Base-by-base conservation (phyloP, 2,113 vertebrate species). In the Synchiropus splendidus region DNA sequence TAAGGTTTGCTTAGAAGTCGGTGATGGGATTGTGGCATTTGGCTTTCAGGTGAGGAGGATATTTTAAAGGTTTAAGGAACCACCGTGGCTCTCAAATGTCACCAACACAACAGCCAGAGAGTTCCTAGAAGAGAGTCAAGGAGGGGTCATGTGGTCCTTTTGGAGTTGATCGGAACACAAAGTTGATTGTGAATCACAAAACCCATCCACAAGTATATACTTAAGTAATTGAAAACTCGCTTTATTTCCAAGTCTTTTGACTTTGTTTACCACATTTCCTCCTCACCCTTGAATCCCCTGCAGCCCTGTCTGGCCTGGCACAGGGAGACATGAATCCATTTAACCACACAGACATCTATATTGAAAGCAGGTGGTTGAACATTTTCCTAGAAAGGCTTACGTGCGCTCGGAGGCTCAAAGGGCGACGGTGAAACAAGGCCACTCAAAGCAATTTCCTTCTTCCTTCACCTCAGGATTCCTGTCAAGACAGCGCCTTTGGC, bases 391-490 rank as follows among this genome's bases (percentile, higher is more conserved):
- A 61, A 51, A 38, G 47, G 51, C 42, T 61, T 44, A 36, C 41
- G 48, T 66, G 55, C 63, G 61, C 52, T 58, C 52, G 40, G 49
- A 44, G 33, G 6, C 43, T 67, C 50, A 14, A 16, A 57, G 59
- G 55, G 56, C 48, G 68, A 64, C 58, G 65, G 45, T 59, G 73
- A 71, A 54, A 56, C 39, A 61, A 49, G 55, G 49, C 56, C 51
- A 37, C 48, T 61, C 51, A 6, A 12, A 40, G 51, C 40, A 59
- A 54, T 62, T 51, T 55, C 45, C 52, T 31, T 46, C 38, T 39
- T 61, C 27, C 58, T 16, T 15, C 14, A 36, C 47, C 48, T 42
- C 5, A 5, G 44, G 36, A 50, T 70, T 68, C 66, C 48, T 49
- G 42, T 48, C 34, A 51, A 56, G 67, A 65, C 52, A 51, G 51